These are phyloP conservation scores for Octopus sinensis DNA, from an alignment of 1,140 invertebrate genomes.

Conservation along the genomic window DNA sequence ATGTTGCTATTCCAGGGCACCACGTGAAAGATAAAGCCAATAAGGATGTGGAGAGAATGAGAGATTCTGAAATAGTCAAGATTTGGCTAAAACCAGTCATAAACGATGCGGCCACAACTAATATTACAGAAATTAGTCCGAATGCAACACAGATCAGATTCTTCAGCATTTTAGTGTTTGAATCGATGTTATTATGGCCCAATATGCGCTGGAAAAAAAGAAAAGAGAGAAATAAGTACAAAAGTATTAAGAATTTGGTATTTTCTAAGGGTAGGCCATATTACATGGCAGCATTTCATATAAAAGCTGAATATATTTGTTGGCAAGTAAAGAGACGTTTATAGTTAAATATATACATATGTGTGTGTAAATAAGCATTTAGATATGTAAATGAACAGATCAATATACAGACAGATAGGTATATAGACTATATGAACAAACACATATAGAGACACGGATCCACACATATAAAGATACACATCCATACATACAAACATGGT, in stretches of 20 bases:
- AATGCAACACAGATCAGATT: neutral
- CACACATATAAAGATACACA: too few relatives aligned
- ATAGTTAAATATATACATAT: too few relatives aligned
- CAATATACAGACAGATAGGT: too few relatives aligned
- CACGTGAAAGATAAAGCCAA: slow-evolving; percentile 23
- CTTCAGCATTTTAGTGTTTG: neutral
- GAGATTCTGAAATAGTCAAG: neutral
- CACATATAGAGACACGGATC: too few relatives aligned
- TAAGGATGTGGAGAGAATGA: slow-evolving; percentile 18
- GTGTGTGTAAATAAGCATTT: too few relatives aligned
- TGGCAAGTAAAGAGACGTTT: too few relatives aligned
- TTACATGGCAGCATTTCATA: too few relatives aligned
- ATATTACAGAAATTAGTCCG: neutral
- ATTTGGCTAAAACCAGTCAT: neutral
- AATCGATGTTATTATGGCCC: neutral
- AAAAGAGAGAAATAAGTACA: neutral
- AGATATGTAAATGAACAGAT: too few relatives aligned
- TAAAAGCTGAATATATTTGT: too few relatives aligned
- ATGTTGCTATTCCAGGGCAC: slow-evolving; percentile 15
- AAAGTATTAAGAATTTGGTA: neutral
- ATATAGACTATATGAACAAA: too few relatives aligned
- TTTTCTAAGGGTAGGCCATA: too few relatives aligned
- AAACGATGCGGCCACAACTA: neutral
- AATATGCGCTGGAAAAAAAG: neutral
- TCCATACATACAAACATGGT: too few relatives aligned